Percentiles rank a stretch among this genome's conserved stretches.
These are phyloP conservation scores for Pedetes capensis DNA, from an alignment of 2,113 vertebrate species.

Conservation along the genomic window DNA sequence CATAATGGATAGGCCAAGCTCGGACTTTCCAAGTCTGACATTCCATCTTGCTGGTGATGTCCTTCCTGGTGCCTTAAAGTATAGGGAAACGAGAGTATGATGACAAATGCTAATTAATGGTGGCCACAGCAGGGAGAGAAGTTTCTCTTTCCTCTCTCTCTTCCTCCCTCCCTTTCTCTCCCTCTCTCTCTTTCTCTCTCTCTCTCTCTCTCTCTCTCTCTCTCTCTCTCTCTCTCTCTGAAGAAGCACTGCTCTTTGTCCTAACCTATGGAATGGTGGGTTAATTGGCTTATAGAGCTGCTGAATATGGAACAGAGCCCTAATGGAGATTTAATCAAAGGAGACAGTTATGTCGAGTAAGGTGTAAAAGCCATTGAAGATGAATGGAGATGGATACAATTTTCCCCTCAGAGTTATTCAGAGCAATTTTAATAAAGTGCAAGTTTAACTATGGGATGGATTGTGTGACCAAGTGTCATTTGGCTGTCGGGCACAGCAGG, in stretches of 20 bases:
- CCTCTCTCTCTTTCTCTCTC: not conserved
- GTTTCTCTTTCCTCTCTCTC: not conserved
- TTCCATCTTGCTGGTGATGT: not conserved
- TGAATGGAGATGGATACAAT: slow-evolving; percentile 66
- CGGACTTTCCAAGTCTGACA: not conserved
- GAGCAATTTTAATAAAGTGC: slow-evolving; percentile 44
- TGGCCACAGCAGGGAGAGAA: not conserved
- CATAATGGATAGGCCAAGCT: not conserved
- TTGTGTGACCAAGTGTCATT: slow-evolving; percentile 57
- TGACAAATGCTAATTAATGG: slow-evolving; percentile 47
- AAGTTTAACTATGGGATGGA: slow-evolving; percentile 37
- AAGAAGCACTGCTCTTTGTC: slow-evolving; percentile 68
- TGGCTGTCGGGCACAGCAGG: slow-evolving; percentile 59
- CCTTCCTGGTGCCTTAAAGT: slow-evolving; percentile 14
- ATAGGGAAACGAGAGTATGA: not conserved
- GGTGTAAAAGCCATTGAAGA: slow-evolving; percentile 65
- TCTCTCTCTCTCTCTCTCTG: not conserved
- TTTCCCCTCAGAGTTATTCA: slow-evolving; percentile 64
- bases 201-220: not conserved
- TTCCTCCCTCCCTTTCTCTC: not conserved
- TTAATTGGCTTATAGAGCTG: slow-evolving; percentile 50
- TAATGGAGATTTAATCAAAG: slow-evolving; percentile 74
- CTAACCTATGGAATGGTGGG: slow-evolving; percentile 67
- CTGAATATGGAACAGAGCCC: slow-evolving; percentile 65
- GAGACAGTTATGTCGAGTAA: slow-evolving; percentile 68